Evolutionary conservation across 2,888 invertebrate species (phyloP).

Genomic region (Notocelia uddmanniana): DNA sequence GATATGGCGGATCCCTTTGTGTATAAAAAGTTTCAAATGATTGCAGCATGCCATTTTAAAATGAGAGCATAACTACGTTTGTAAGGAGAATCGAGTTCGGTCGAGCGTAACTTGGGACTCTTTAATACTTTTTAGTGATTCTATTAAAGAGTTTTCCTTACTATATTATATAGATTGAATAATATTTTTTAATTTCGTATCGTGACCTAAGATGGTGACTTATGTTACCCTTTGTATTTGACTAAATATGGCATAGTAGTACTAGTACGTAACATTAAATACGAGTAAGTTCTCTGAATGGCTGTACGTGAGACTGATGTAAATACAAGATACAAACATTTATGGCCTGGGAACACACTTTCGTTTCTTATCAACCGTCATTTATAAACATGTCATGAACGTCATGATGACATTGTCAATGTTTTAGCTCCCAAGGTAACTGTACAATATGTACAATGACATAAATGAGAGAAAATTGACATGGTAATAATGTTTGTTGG

Average conservation of each 20-base stretch:
- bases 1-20: too few species aligned
- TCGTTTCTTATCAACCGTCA: conserved; percentile 10
- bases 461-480: conserved; percentile 20
- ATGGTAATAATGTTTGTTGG: background rate
- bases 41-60: too few species aligned
- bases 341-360: conserved; percentile 13
- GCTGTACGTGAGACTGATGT: conserved; percentile 1
- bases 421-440: background rate
- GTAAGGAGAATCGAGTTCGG: too few species aligned
- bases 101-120: too few species aligned
- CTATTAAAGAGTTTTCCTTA: too few species aligned
- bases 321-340: background rate
- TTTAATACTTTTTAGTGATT: too few species aligned
- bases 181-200: too few species aligned
- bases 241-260: background rate
- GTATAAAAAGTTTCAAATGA: too few species aligned
- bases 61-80: too few species aligned
- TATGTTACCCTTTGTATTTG: background rate
- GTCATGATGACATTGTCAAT: conserved; percentile 20
- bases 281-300: background rate
- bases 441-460: background rate
- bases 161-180: too few species aligned
- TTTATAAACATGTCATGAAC: conserved; percentile 27
- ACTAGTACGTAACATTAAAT: too few species aligned
- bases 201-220: too few species aligned